A percentile compares a stretch with the other conserved stretches of the same genome.
These are phyloP conservation scores for Sander vitreus DNA, from an alignment of 2,113 vertebrate genomes.

Conservation along the genomic window DNA sequence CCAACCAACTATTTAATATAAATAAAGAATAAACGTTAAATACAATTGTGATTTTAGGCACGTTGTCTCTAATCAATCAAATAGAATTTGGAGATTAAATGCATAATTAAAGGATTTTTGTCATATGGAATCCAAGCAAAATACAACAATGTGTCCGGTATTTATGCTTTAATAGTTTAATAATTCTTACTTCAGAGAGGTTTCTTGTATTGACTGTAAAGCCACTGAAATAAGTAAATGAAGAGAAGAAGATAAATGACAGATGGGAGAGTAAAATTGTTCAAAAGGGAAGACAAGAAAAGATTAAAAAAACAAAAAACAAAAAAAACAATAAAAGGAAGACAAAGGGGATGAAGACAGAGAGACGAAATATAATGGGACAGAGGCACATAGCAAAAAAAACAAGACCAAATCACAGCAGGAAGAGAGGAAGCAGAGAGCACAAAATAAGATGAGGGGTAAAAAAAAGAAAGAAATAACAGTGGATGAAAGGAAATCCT, in stretches of 20 bases:
- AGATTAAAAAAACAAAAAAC: not conserved
- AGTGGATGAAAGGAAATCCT: conserved; percentile 50
- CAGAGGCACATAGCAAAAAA: not conserved
- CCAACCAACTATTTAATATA: not conserved
- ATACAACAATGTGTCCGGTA: not conserved
- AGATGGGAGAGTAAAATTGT: not conserved
- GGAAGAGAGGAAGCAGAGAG: conserved; percentile 11
- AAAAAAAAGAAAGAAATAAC: conserved; percentile 18
- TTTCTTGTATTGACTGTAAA: not conserved
- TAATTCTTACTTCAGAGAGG: not conserved
- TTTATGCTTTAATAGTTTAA: not conserved
- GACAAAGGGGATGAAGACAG: not conserved
- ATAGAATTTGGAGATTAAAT: not conserved
- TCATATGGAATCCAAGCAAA: not conserved
- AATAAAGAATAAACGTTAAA: not conserved
- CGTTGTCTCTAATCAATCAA: not conserved
- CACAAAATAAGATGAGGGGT: conserved; percentile 31
- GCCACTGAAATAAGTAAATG: not conserved
- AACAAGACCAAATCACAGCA: not conserved
- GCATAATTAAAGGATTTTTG: not conserved
- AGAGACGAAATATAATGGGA: not conserved
- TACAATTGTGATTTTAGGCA: not conserved
- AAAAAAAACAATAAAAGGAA: not conserved
- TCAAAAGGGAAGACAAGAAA: not conserved
- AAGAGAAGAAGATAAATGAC: not conserved